Conservation (phyloP, 92 coral and sea anemone genomes). For the Siderastrea siderea region DNA sequence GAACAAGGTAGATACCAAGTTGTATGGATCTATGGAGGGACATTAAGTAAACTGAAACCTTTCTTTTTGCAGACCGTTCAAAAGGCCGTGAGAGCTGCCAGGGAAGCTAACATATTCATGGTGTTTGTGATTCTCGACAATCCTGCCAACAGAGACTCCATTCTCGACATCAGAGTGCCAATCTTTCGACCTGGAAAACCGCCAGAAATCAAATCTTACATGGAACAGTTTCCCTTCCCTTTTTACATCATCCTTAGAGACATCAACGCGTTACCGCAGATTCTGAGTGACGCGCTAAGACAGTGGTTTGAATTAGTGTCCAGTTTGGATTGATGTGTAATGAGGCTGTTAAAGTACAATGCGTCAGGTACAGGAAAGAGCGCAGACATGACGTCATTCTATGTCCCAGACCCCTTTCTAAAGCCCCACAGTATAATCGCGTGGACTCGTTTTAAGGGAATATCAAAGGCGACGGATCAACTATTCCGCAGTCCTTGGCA, state of each 20-base stretch:
- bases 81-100: constrained; percentile 88
- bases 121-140: constrained; percentile 96
- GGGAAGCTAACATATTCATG: constrained; percentile 91
- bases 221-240: constrained; percentile 98
- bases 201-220: constrained; percentile 96
- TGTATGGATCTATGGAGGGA: too few species aligned
- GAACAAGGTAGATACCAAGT: too few species aligned
- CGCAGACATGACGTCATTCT: neutral
- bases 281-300: constrained; percentile 92
- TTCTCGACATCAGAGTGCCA: constrained; percentile 96
- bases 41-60: neutral
- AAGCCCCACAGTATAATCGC: neutral
- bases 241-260: constrained; percentile 97
- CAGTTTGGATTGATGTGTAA: constrained; percentile 61
- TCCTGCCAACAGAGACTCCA: constrained; percentile 95
- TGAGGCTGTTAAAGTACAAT: neutral
- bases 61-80: constrained; percentile 82
- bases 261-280: constrained; percentile 90
- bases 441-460: neutral
- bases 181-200: constrained; percentile 88
- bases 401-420: neutral
- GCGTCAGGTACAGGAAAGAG: neutral
- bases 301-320: constrained; percentile 99
- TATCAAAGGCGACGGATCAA: too few species aligned
- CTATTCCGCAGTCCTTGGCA: too few species aligned